These are phyloP conservation scores for Trematomus bernacchii DNA, from an alignment of 2,797 vertebrate genomes.

Conservation along the genomic window DNA sequence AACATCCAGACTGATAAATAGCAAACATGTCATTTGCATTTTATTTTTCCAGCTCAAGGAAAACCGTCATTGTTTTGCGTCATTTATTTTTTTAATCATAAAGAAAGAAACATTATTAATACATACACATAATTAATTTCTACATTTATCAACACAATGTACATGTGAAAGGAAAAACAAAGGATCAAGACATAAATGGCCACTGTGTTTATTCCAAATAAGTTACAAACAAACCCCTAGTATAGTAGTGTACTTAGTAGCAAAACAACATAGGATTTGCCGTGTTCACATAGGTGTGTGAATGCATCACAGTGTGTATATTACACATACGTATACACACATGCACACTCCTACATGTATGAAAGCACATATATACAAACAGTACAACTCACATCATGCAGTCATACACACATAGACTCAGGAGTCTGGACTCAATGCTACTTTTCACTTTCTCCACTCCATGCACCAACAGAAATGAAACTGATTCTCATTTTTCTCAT, in stretches of 20 bases:
- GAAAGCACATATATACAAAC: slow-evolving; percentile 75
- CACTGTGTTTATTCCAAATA: slow-evolving; percentile 81
- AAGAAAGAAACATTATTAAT: slow-evolving; percentile 62
- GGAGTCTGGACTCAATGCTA: slow-evolving; percentile 55
- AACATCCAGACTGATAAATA: slow-evolving; percentile 53
- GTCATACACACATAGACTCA: slow-evolving; percentile 58
- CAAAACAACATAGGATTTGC: slow-evolving; percentile 90
- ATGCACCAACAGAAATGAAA: slow-evolving; percentile 26
- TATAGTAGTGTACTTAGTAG: slow-evolving; percentile 93
- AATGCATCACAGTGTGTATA: slow-evolving; percentile 66
- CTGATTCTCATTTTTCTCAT: slow-evolving; percentile 37
- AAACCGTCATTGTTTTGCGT: slow-evolving; percentile 37
- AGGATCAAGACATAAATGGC: slow-evolving; percentile 85
- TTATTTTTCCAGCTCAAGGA: slow-evolving; percentile 39
- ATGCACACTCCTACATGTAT: slow-evolving; percentile 55
- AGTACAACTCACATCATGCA: slow-evolving; percentile 79
- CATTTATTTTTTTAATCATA: slow-evolving; percentile 30
- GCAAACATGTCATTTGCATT: slow-evolving; percentile 44
- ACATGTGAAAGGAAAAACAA: slow-evolving; percentile 82
- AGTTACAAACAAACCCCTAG: slow-evolving; percentile 87
- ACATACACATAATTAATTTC: slow-evolving; percentile 64
- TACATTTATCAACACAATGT: slow-evolving; percentile 82
- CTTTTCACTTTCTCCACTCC: slow-evolving; percentile 29
- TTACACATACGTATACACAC: slow-evolving; percentile 70
- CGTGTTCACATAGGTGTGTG: slow-evolving; percentile 79